Evolutionary conservation across 2,888 invertebrate genomes (phyloP), one percentile per base, ranked within the genome.

Genomic region (Stegophylla sp.): DNA sequence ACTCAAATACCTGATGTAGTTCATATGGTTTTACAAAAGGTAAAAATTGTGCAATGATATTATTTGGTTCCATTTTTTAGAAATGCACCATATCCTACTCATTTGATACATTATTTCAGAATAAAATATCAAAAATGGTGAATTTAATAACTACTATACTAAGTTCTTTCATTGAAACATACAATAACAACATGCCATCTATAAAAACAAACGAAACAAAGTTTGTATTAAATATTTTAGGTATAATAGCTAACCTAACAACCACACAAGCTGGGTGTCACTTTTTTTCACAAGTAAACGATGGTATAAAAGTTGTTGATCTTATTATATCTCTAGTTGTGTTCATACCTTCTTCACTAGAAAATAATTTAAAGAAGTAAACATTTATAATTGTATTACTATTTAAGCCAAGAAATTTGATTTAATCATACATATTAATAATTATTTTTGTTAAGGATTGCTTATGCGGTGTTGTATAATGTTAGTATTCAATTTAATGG

Each of bases 361-460:
- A 43, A 43, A 34, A 56, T 76, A 53, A 13, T 53, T 53, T 76
- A 66, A 76, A 76, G 4, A 76, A 66, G 75, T 76, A 66, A 76
- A 26, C 53, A 43, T 76, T 51, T 17, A 23, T n/a, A 34, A 3
- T 51, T 51, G 1, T 28, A 61, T 48, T 48, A 23, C 2, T 45
- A 13, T 45, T 34, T 28, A 17, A 73, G 15, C 28, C 7, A 7
- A 34, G 34, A 34, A 34, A 34, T 12, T 43, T 23, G 20, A 41
- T 34, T 61, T 45, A 61, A 43, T 13, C 26, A 0, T 45, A 73
- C 17, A 59, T 15, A 15, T 28, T 61, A 28, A 45, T 45, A 5
- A 1, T n/a, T 74, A 10, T 63, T 48, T 74, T 20, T 26, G 4
- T 20, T 51, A n/a, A 76, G 75, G 12, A 53, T 53, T 51, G 41